Percentiles rank a stretch among this genome's conserved stretches.
These are phyloP conservation scores for Cepphus grylle DNA, from an alignment of 2,113 vertebrate genomes.

Conservation along the genomic window DNA sequence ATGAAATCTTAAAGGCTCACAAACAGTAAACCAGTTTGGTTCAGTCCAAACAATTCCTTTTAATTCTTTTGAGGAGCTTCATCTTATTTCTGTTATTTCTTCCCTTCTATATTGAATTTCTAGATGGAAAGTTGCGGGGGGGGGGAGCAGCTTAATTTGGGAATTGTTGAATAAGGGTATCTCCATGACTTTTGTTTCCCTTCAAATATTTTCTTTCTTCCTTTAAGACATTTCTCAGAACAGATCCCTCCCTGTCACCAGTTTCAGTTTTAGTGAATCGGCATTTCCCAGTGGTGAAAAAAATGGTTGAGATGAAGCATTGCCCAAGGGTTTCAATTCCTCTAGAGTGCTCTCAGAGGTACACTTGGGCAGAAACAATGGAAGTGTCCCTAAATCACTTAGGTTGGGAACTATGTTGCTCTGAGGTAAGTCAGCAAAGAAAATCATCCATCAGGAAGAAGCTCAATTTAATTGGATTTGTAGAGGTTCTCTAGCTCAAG, in stretches of 20 bases:
- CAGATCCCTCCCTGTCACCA: background rate
- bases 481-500: background rate
- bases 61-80: background rate
- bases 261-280: background rate
- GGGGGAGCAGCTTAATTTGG: background rate
- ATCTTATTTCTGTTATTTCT: background rate
- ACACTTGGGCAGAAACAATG: background rate
- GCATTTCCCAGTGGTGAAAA: background rate
- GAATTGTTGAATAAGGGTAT: background rate
- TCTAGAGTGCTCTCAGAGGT: background rate
- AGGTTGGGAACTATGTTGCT: background rate
- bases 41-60: background rate
- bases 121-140: background rate
- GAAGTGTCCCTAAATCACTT: background rate
- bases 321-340: background rate
- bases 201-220: background rate
- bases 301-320: background rate
- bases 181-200: background rate
- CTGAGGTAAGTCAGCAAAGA: background rate
- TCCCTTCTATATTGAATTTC: background rate
- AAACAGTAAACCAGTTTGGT: background rate
- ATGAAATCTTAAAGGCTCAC: background rate
- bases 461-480: background rate
- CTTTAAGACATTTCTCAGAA: background rate
- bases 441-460: background rate